These are phyloP conservation scores for Apostichopus japonicus DNA, from an alignment of 35 echinoderm and acorn worm species.

Conservation along the genomic window DNA sequence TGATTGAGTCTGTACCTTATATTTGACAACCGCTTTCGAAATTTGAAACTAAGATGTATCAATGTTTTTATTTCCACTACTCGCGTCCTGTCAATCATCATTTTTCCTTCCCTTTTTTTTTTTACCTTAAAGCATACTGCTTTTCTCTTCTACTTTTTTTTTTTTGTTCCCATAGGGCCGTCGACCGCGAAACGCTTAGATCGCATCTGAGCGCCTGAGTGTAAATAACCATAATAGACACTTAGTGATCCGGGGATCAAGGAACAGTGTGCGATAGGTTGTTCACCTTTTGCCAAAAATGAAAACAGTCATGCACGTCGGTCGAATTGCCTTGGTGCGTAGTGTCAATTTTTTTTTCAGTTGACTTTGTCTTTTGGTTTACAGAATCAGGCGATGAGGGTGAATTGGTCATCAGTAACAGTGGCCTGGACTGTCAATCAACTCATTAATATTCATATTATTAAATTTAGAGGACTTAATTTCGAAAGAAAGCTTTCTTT, in stretches of 20 bases:
- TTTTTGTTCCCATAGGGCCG: constrained; percentile 17
- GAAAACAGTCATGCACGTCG: no score
- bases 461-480: no score
- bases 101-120: background rate
- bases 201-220: constrained; percentile 34
- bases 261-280: constrained; percentile 39
- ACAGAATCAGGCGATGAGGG: no score
- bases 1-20: background rate
- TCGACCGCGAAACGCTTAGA: constrained; percentile 19
- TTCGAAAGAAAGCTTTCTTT: no score
- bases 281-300: constrained; percentile 15
- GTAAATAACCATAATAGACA: constrained; percentile 26
- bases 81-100: constrained; percentile 20
- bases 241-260: constrained; percentile 26
- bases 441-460: no score
- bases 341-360: no score
- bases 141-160: background rate
- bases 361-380: no score
- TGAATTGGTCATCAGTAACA: no score
- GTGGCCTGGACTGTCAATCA: no score
- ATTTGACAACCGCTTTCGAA: constrained; percentile 32
- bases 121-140: no score
- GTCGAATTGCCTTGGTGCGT: no score
- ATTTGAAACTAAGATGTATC: constrained; percentile 10
- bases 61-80: constrained; percentile 36